Percentiles rank a stretch among this genome's conserved stretches.
phyloP scores from a whole-genome alignment of 2,113 vertebrate genomes.

The Platysternon megacephalum region DNA sequence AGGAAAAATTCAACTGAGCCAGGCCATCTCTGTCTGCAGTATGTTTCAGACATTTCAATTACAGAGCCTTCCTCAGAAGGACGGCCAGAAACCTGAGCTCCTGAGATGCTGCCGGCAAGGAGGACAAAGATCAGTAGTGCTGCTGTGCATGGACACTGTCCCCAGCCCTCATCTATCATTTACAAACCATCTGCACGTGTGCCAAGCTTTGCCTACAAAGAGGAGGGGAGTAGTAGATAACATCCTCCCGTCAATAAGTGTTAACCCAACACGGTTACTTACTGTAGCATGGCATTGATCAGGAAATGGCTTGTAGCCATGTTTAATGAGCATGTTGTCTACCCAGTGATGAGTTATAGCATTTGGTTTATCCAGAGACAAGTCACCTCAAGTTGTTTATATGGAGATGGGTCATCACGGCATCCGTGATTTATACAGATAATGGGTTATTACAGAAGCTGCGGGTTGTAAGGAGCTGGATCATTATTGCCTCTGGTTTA shows the following conservation, averaged over 20 bases:
- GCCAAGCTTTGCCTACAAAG: background rate
- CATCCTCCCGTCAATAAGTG: background rate
- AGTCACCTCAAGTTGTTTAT: accelerated
- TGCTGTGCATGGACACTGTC: accelerated
- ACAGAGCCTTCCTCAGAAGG: background rate
- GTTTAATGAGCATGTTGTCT: accelerated
- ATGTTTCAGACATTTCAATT: background rate
- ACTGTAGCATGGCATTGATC: background rate
- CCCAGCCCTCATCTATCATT: background rate
- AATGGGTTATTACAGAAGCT: background rate
- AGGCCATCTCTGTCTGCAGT: background rate
- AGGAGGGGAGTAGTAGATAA: accelerated
- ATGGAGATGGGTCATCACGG: background rate
- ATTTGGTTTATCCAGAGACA: background rate
- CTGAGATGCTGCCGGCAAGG: accelerated
- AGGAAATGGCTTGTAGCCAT: background rate
- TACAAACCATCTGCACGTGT: accelerated
- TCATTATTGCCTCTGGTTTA: background rate
- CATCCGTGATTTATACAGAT: background rate
- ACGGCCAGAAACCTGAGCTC: background rate
- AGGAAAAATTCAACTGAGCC: background rate
- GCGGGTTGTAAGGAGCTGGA: accelerated
- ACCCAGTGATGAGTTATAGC: background rate
- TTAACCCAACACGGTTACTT: background rate
- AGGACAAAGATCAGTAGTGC: accelerated